Evolutionary conservation across 2,797 vertebrate species (phyloP), one percentile per base, ranked within the genome.

Genomic region (Notolepis coatsorum): DNA sequence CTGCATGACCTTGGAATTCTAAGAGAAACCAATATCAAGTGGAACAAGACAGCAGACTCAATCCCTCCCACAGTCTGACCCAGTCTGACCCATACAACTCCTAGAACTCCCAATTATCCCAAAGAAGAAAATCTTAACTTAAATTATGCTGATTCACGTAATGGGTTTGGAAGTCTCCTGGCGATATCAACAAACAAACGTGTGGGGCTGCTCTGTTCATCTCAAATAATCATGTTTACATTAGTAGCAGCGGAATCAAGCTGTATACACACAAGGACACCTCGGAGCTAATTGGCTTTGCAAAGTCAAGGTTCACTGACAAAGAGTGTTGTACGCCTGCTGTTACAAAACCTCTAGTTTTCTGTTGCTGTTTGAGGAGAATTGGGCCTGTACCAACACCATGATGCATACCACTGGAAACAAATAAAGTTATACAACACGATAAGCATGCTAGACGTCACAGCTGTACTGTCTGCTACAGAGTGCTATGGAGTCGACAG

Each of bases 1-100:
- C 52, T 50, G 42, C 63, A 49, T 74, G 75, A 74, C 71, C 57
- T 70, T 49, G 48, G 27, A 20, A 58, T 30, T 74, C 35, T 10
- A 20, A 65, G 43, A 25, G 6, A 75, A 63, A 64, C 28, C 12
- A 49, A 56, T 68, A 62, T 67, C 30, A 39, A 10, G 41, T 37
- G 17, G 15, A 15, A 37, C 12, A 23, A 45, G 39, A n/a, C 24
- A 20, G 20, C 13, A 31, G 37, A 31, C 38, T 17, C 8, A 25
- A 43, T 35, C 24, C 18, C 13, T 61, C 25, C 39, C 38, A 63
- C 5, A 62, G 68, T 54, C 56, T 45, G 15, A 21, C 43, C 65
- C 53, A 53, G 58, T 48, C 41, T 42, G 35, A 65, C 33, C 9
- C 8, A 2, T 1, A 52, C 45, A 35, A 18, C 61, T 67, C 74